Base-by-base conservation (phyloP, 1,140 invertebrate genomes). In the Brachionus rotundiformis region DNA sequence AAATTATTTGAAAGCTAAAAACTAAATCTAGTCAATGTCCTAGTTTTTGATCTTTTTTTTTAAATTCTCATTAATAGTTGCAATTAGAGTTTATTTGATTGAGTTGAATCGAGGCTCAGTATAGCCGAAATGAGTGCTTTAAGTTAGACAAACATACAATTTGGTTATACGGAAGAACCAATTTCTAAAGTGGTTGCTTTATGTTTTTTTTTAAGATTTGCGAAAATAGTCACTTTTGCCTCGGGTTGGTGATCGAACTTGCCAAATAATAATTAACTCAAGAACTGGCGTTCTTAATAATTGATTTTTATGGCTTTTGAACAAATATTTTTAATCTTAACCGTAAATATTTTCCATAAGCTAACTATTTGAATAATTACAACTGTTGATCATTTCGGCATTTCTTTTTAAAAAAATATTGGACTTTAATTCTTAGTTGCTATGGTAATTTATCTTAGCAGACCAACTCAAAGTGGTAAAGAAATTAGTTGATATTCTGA, bases 1-100 rank as follows among this genome's bases (percentile, higher is more conserved):
- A 36, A 36, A n/a, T 33, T 39, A 54, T 36, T 68, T 68, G 27
- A 36, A 33, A 19, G 31, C 63, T 36, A 68, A 29, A 33, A 73
- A 73, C 68, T 73, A 27, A 44, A 73, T 73, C 68, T 73, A 73
- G n/a, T 73, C 36, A 73, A 44, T 73, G 68, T 73, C 68, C 68
- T 73, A 73, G 68, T 73, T 73, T 73, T 44, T 41, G 68, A 73
- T 73, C 63, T 68, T 68, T 68, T 68, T 36, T 36, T 41, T 39
- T 36, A 68, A 54, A 54, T 54, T 54, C 47, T 36, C 16, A 68
- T 19, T 33, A 68, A 36, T 31, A 68, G 29, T 68, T 68, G 63
- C 33, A 68, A 68, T 68, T 68, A 68, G 63, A n/a, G 33, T 68
- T 68, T 8, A 36, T 68, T 36, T 68, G 29, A 36, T 33, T 63